Conservation (phyloP, 2,113 vertebrate species). For the Actenoides hombroni region DNA sequence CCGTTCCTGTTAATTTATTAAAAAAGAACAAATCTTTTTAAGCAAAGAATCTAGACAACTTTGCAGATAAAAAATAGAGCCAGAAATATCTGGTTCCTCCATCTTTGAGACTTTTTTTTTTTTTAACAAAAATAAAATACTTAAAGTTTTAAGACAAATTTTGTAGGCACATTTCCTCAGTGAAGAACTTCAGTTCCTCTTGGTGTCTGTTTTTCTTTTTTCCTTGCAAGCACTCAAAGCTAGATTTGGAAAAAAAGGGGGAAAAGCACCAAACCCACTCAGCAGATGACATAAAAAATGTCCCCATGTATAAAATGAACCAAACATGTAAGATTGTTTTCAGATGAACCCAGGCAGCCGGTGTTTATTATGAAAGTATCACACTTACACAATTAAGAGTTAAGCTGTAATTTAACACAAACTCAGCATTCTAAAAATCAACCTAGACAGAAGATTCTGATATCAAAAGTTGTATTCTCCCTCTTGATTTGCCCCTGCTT, state of each 20-base stretch:
- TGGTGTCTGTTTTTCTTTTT: not conserved
- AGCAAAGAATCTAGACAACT: not conserved
- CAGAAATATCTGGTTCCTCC: not conserved
- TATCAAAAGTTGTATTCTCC: not conserved
- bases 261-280: conserved; percentile 22
- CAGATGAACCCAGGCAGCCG: not conserved
- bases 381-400: not conserved
- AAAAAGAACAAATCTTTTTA: not conserved
- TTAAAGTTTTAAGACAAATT: not conserved
- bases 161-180: not conserved
- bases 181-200: not conserved
- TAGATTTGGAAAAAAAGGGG: not conserved
- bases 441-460: not conserved
- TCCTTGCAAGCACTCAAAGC: not conserved
- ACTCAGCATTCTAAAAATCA: not conserved
- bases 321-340: not conserved
- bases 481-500: not conserved
- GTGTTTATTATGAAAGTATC: not conserved
- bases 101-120: not conserved
- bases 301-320: not conserved
- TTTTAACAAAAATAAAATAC: not conserved
- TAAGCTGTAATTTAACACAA: not conserved
- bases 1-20: not conserved
- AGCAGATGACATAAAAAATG: conserved; percentile 19
- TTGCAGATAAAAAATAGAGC: not conserved